phyloP scores from a whole-genome alignment of 2,797 vertebrate species.

The Emys orbicularis region DNA sequence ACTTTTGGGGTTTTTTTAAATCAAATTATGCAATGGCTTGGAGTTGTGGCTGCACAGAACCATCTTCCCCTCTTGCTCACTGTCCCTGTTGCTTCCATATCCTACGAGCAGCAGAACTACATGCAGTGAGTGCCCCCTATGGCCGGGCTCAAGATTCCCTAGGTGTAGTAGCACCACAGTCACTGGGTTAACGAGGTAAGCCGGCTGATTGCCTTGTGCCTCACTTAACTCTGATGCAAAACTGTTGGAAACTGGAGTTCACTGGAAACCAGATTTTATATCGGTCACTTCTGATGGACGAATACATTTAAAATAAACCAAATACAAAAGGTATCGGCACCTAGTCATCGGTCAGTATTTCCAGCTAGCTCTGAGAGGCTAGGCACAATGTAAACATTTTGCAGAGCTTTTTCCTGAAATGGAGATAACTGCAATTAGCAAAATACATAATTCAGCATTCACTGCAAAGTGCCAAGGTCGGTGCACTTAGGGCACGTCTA shows the following conservation, averaged over 20 bases:
- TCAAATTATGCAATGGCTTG: neutral
- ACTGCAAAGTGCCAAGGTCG: neutral
- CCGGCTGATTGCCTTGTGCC: neutral
- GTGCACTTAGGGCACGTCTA: too few relatives aligned
- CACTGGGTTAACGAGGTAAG: neutral
- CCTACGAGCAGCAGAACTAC: neutral
- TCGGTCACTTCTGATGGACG: neutral
- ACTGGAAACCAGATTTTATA: neutral
- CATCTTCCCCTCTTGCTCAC: neutral
- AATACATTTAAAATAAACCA: neutral
- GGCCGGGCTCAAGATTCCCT: neutral
- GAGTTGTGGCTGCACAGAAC: neutral
- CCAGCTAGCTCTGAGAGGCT: neutral
- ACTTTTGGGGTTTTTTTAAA: neutral
- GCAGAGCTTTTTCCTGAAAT: neutral
- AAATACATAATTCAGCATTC: neutral
- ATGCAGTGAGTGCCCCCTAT: neutral
- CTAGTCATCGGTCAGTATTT: neutral
- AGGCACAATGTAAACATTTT: neutral
- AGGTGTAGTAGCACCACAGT: neutral
- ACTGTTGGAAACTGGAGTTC: neutral
- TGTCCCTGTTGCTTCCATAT: neutral
- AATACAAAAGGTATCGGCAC: neutral
- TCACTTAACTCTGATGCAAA: neutral
- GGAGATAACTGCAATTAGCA: neutral